These are phyloP conservation scores for Arenicola marina DNA, from an alignment of 2,888 invertebrate genomes.

Conservation along the genomic window DNA sequence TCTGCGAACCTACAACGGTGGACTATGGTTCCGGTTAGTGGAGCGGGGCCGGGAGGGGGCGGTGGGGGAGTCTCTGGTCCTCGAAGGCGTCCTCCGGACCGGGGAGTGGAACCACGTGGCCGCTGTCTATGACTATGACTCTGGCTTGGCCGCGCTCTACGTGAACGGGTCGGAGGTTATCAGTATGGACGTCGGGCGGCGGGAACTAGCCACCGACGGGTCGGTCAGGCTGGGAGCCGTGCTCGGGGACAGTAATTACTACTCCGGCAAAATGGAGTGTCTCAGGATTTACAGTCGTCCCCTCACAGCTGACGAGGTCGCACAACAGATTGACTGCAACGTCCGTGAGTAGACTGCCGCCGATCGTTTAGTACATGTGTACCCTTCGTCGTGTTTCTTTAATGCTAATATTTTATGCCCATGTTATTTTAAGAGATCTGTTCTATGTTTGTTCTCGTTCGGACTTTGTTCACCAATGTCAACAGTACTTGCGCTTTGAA, in stretches of 20 bases:
- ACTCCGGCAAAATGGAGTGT: slow-evolving; percentile 17
- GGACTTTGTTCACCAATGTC: too few relatives aligned
- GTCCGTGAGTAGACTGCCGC: slow-evolving; percentile 14
- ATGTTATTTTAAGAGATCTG: too few relatives aligned
- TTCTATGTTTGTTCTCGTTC: too few relatives aligned
- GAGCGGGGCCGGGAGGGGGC: background rate
- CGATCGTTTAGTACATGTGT: too few relatives aligned
- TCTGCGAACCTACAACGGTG: background rate
- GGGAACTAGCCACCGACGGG: slow-evolving; percentile 14
- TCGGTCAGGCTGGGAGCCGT: slow-evolving; percentile 14
- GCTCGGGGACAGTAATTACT: slow-evolving; percentile 5
- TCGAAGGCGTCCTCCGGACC: background rate
- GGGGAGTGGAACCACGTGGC: slow-evolving; percentile 12
- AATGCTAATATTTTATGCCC: too few relatives aligned
- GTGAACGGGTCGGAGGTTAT: slow-evolving; percentile 1
- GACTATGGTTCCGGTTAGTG: background rate
- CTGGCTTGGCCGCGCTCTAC: slow-evolving; percentile 8
- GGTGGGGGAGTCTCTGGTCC: background rate
- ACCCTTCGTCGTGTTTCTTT: too few relatives aligned
- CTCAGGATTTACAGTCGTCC: slow-evolving; percentile 15
- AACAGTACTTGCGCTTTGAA: too few relatives aligned
- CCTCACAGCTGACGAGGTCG: slow-evolving; percentile 8
- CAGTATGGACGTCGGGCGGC: background rate
- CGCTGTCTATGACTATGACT: slow-evolving; percentile 14
- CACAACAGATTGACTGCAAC: slow-evolving; percentile 3